Conservation (phyloP, 2,888 invertebrate genomes). For the Pharmacophagus antenor region DNA sequence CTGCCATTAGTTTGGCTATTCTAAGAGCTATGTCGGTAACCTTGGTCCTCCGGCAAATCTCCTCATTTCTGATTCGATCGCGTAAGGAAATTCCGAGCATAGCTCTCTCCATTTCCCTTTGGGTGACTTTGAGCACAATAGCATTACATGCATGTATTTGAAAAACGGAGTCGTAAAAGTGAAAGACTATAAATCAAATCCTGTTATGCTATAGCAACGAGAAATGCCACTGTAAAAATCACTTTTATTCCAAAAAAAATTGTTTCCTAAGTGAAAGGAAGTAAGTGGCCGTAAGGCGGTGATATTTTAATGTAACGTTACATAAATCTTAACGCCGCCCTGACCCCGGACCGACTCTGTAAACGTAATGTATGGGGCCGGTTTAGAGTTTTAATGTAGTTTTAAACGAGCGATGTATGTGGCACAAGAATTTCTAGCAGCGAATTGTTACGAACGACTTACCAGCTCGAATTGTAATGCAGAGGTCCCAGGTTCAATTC, state of each 20-base stretch:
- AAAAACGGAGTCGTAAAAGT: no score
- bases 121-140: no score
- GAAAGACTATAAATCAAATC: no score
- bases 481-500: no score
- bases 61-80: no score
- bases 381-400: slow-evolving; percentile 23
- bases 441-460: background rate
- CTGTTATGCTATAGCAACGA: background rate
- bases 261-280: slow-evolving; percentile 14
- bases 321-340: slow-evolving; percentile 22
- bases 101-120: no score
- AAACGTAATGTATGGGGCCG: slow-evolving; percentile 15
- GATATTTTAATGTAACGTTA: slow-evolving; percentile 27
- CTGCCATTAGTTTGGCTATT: no score
- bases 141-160: no score
- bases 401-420: slow-evolving; percentile 15
- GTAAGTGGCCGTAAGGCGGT: slow-evolving; percentile 20
- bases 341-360: slow-evolving; percentile 15
- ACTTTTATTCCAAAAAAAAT: slow-evolving; percentile 4
- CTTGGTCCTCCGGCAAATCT: no score
- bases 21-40: no score
- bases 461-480: no score
- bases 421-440: background rate
- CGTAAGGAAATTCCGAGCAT: no score
- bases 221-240: background rate